Evolutionary conservation across 2,888 invertebrate species (phyloP).

Genomic region (Vesta saturnalis): DNA sequence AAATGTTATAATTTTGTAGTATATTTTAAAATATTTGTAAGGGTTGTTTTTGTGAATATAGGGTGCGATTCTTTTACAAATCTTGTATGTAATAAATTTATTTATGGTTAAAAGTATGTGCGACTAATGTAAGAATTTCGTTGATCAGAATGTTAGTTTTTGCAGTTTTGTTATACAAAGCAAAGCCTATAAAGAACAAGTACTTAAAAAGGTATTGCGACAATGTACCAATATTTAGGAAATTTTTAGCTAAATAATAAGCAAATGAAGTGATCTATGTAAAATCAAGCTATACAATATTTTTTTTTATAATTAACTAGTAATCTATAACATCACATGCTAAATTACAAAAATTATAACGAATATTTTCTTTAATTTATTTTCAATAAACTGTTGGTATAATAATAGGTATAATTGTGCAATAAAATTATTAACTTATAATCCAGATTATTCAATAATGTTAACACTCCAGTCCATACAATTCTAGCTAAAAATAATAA

Average conservation of each 20-base stretch:
- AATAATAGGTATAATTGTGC: slow-evolving; percentile 33
- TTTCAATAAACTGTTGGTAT: slow-evolving; percentile 24
- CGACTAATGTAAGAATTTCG: background rate
- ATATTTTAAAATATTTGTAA: slow-evolving; percentile 41
- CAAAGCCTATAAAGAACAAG: slow-evolving; percentile 4
- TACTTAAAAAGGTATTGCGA: slow-evolving; percentile 3
- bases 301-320: slow-evolving; percentile 10
- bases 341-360: slow-evolving; percentile 2
- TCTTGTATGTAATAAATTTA: slow-evolving; percentile 11
- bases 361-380: slow-evolving; percentile 20
- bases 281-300: background rate
- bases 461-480: no score
- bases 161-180: background rate
- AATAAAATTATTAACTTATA: slow-evolving; percentile 32
- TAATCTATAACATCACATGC: slow-evolving; percentile 9
- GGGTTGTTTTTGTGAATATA: slow-evolving; percentile 39
- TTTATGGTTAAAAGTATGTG: slow-evolving; percentile 7
- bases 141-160: background rate
- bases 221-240: slow-evolving; percentile 5
- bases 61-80: slow-evolving; percentile 22
- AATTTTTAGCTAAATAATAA: slow-evolving; percentile 2
- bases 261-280: background rate
- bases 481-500: no score
- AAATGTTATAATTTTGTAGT: slow-evolving; percentile 53
- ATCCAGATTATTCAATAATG: no score